Base-by-base conservation (phyloP, 2,888 invertebrate genomes). In the Ichneumon xanthorius region DNA sequence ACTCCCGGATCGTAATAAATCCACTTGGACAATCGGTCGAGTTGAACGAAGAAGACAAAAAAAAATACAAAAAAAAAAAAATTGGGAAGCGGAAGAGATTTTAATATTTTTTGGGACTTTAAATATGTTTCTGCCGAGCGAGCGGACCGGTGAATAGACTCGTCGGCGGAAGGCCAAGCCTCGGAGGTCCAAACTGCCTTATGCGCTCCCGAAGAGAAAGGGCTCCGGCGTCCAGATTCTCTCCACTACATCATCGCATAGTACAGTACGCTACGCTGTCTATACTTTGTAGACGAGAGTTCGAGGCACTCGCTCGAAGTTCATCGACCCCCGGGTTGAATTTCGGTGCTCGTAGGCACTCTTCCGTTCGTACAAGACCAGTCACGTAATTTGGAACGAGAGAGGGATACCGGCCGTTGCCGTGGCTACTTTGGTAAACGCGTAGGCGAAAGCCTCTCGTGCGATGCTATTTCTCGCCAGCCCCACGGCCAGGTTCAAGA, bases 251-350 rank as follows among this genome's bases (percentile, higher is more conserved):
- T 67, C 82, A 82, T 72, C 72, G 67, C 65, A 82, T 80, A 55
- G 67, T 26, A 40, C 67, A 33, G 19, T 67, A 5, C n/a, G 30
- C 19, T 65, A 55, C 55, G 67, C 14, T 50, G 50, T 26, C 33
- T 50, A 63, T 71, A 63, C 61, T 58, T 30, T 71, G 53, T 76
- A 78, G 85, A 85, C 63, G 67, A 72, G 73, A 80, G 82, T 77
- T 83, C 80, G 85, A 77, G 82, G 80, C 82, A 68, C 82, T 77
- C 76, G 37, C 77, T 70, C 63, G 83, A 84, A 78, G 91, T 91
- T 91, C 90, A 84, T 90, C 87, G 89, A 90, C 90, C 85, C 85
- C 72, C 65, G 16, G 71, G 80, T 76, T 81, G 84, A 85, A 88
- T 90, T 91, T 87, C 89, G 87, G 88, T 87, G 68, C 83, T 86